A percentile compares a stretch with the other conserved stretches of the same genome.
Evolutionary conservation across 2,113 vertebrate species (phyloP).

Genomic region (Archilochus colubris): DNA sequence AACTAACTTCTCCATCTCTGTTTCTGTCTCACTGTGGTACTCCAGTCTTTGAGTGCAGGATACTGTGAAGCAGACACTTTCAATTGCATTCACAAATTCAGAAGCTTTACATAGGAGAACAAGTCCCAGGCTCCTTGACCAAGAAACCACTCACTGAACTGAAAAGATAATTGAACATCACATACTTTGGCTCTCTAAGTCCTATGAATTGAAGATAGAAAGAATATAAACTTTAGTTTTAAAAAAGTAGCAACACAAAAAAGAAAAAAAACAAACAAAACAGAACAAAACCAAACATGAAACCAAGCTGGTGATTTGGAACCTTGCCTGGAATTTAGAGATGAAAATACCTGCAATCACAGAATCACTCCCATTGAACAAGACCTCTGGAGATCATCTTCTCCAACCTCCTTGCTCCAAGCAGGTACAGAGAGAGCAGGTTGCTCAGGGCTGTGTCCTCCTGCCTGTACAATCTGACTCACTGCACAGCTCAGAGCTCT

Average conservation of each 20-base stretch:
- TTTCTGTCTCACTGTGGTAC: neutral
- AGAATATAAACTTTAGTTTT: neutral
- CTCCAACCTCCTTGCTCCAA: neutral
- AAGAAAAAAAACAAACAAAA: neutral
- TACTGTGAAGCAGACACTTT: neutral
- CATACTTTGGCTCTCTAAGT: neutral
- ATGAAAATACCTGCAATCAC: neutral
- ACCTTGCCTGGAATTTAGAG: neutral
- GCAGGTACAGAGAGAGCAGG: neutral
- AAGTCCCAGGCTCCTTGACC: neutral
- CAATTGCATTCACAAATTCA: neutral
- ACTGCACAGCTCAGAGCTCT: neutral
- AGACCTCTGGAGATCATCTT: neutral
- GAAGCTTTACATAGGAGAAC: neutral
- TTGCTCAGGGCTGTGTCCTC: neutral
- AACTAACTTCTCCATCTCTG: neutral
- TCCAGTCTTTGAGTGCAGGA: neutral
- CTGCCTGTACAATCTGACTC: neutral
- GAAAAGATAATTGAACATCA: neutral
- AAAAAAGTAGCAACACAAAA: no score
- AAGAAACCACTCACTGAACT: constrained; percentile 2
- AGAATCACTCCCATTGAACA: neutral
- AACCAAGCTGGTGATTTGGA: neutral
- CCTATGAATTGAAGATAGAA: neutral
- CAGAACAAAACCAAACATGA: neutral